Conservation (phyloP, 2,113 vertebrate species). For the Psophia crepitans region DNA sequence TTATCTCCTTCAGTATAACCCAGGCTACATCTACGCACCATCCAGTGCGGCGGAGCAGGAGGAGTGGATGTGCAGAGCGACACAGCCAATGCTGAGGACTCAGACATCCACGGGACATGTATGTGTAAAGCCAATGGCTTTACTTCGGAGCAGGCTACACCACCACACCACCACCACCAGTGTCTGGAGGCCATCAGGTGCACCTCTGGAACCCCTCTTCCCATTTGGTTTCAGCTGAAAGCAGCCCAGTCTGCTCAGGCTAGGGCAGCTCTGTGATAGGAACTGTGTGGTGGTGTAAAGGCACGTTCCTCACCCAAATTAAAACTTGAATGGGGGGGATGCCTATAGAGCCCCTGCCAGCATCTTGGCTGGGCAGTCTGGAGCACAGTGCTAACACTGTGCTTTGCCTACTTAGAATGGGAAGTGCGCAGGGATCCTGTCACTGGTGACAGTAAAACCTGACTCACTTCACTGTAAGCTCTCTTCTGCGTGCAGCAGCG, state of each 20-base stretch:
- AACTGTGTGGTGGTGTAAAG: not conserved
- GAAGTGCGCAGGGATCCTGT: not conserved
- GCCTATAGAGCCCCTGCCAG: not conserved
- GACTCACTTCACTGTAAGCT: not conserved
- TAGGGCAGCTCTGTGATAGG: not conserved
- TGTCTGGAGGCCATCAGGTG: not conserved
- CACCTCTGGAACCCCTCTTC: not conserved
- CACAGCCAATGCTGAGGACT: not conserved
- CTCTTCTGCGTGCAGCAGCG: not conserved
- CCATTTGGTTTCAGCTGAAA: not conserved
- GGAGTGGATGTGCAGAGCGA: not conserved
- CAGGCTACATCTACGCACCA: not conserved
- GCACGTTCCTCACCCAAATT: not conserved
- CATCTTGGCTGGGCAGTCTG: not conserved
- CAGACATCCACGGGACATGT: fast-evolving
- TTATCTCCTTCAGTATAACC: not conserved
- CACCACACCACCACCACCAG: not conserved
- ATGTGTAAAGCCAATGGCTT: not conserved
- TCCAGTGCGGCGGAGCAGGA: fast-evolving
- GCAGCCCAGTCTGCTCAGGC: not conserved
- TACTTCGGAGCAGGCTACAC: not conserved
- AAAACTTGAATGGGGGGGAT: not conserved
- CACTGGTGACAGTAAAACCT: not conserved
- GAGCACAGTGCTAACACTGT: not conserved
- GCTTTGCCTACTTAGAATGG: not conserved